These are phyloP conservation scores for Cybosia mesomella DNA, from an alignment of 2,888 invertebrate species.

Conservation along the genomic window DNA sequence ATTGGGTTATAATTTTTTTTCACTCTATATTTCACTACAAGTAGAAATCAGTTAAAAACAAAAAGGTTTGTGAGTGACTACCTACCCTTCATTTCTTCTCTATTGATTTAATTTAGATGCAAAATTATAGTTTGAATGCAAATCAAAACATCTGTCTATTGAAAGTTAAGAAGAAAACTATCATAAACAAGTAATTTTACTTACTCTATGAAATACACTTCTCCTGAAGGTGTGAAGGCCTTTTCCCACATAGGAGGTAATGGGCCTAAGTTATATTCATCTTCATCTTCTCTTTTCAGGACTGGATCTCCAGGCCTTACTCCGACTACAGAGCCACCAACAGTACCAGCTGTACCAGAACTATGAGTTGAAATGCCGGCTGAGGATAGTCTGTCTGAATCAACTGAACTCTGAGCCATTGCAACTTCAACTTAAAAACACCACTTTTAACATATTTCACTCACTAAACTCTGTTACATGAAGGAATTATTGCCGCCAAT, in stretches of 20 bases:
- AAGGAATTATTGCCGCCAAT: conserved; percentile 41
- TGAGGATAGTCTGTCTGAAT: conserved; percentile 83
- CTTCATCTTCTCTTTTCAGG: conserved; percentile 86
- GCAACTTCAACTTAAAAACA: conserved; percentile 39
- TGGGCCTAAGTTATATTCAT: conserved; percentile 94
- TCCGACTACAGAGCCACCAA: conserved; percentile 82
- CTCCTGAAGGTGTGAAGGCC: conserved; percentile 98
- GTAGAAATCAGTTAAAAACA: too few relatives aligned
- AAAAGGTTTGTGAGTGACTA: too few relatives aligned
- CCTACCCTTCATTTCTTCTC: too few relatives aligned
- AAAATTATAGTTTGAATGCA: too few relatives aligned
- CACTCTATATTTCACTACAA: too few relatives aligned
- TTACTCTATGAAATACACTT: conserved; percentile 99
- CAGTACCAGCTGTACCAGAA: conserved; percentile 81
- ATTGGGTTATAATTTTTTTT: too few relatives aligned
- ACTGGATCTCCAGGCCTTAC: conserved; percentile 77
- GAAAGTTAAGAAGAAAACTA: neutral
- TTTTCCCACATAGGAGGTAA: conserved; percentile 99
- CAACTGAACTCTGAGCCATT: conserved; percentile 82
- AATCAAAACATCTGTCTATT: too few relatives aligned
- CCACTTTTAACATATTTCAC: conserved; percentile 39
- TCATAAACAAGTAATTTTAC: conserved; percentile 60
- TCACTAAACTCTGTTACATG: conserved; percentile 25
- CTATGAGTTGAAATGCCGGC: conserved; percentile 84
- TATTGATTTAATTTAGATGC: too few relatives aligned